phyloP scores from a whole-genome alignment of 2,113 vertebrate genomes.

The Passer montanus region DNA sequence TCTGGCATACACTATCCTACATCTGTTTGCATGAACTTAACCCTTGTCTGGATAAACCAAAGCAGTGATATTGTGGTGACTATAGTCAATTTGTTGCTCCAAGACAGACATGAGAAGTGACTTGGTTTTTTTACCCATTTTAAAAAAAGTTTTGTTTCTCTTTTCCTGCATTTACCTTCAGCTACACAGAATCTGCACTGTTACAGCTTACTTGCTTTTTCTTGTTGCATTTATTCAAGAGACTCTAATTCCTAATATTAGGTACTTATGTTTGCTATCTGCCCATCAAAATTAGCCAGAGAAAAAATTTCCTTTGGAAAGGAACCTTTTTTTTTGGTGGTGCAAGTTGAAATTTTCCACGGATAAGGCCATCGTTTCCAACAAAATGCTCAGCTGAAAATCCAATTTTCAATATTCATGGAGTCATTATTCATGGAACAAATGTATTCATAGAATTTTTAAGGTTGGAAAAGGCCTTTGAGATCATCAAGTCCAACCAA shows the following conservation, averaged over 20 bases:
- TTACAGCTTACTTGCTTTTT: neutral
- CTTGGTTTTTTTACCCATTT: neutral
- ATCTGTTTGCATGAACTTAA: neutral
- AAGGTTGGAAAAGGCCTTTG: neutral
- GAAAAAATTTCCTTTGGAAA: neutral
- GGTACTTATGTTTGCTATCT: neutral
- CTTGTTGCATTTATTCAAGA: neutral
- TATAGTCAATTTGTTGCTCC: neutral
- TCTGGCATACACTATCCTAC: constrained; percentile 18
- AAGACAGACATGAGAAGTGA: neutral
- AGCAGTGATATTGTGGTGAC: neutral
- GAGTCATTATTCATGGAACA: neutral
- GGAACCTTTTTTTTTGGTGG: neutral
- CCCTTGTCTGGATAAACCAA: neutral
- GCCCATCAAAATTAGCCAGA: neutral
- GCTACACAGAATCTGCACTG: neutral
- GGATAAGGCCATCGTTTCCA: neutral
- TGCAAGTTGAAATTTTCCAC: neutral
- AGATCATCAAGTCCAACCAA: neutral
- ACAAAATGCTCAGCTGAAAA: neutral
- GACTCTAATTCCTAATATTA: neutral
- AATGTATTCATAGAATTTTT: neutral
- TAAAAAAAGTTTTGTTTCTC: neutral
- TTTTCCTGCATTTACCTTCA: neutral
- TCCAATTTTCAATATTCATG: neutral